phyloP scores from a whole-genome alignment of 2,888 invertebrate species.

The Eudasyphora cyanicolor region DNA sequence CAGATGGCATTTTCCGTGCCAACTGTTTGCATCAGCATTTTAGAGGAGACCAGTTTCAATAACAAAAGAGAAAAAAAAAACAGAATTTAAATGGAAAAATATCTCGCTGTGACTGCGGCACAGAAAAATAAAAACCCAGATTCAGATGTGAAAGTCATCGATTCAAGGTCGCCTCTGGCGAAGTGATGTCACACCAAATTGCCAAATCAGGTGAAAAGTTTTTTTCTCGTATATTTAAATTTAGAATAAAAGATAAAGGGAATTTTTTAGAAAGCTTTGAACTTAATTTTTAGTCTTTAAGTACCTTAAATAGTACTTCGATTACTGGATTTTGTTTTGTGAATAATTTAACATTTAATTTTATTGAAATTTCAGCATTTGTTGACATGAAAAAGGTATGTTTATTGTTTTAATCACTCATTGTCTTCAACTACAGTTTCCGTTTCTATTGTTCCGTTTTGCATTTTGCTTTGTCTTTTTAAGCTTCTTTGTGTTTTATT shows the following conservation, averaged over 20 bases:
- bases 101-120: neutral
- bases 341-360: no score
- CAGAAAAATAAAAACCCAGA: neutral
- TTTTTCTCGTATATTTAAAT: neutral
- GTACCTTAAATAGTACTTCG: no score
- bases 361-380: no score
- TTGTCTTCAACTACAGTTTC: no score
- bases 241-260: neutral
- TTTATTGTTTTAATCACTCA: neutral
- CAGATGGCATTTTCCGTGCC: constrained; percentile 28
- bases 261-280: no score
- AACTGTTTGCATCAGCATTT: constrained; percentile 57
- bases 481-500: neutral
- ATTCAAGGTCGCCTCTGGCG: neutral
- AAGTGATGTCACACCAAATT: neutral
- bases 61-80: neutral
- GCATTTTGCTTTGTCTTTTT: neutral
- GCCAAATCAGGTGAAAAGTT: neutral
- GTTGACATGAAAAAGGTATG: neutral
- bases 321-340: no score
- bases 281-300: no score
- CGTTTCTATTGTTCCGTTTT: neutral
- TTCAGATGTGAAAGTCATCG: neutral
- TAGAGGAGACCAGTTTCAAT: neutral
- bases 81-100: neutral